Conservation (phyloP, 1,140 invertebrate species). For the Oedothorax gibbosus region DNA sequence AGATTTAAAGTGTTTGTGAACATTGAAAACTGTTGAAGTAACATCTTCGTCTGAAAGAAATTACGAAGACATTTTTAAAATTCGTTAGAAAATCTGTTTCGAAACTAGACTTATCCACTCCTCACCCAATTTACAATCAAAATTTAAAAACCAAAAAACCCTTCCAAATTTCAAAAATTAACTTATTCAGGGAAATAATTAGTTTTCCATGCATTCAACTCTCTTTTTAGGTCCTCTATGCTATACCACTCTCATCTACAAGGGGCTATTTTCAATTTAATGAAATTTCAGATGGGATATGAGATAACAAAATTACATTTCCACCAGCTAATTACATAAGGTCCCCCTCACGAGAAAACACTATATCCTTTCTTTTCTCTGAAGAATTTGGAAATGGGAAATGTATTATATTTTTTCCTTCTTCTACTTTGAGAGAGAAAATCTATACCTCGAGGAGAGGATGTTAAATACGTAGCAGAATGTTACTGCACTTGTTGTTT, state of each 20-base stretch:
- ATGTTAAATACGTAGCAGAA: no score
- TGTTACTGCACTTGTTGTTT: no score
- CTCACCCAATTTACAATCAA: neutral
- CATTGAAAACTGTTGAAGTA: no score
- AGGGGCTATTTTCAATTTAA: slow-evolving; percentile 37
- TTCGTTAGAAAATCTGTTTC: neutral
- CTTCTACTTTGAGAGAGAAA: slow-evolving; percentile 18
- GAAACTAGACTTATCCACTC: neutral
- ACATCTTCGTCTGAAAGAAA: no score
- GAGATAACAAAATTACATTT: slow-evolving; percentile 54
- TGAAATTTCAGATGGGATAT: slow-evolving; percentile 41
- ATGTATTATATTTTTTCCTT: slow-evolving; percentile 18
- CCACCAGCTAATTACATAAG: slow-evolving; percentile 32
- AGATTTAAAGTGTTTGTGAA: no score
- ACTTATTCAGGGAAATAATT: slow-evolving; percentile 4
- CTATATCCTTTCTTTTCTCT: slow-evolving; percentile 10
- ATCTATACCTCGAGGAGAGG: neutral
- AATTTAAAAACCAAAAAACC: slow-evolving; percentile 5
- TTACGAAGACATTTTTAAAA: no score
- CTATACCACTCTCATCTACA: neutral
- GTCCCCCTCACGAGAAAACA: neutral
- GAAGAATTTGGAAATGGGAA: slow-evolving; percentile 35
- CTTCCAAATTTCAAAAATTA: slow-evolving; percentile 16
- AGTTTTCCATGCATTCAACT: neutral
- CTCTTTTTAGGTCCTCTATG: neutral